Evolutionary conservation across 2,797 vertebrate genomes (phyloP), one percentile per base, ranked within the genome.

Genomic region (Lacerta bilineata): DNA sequence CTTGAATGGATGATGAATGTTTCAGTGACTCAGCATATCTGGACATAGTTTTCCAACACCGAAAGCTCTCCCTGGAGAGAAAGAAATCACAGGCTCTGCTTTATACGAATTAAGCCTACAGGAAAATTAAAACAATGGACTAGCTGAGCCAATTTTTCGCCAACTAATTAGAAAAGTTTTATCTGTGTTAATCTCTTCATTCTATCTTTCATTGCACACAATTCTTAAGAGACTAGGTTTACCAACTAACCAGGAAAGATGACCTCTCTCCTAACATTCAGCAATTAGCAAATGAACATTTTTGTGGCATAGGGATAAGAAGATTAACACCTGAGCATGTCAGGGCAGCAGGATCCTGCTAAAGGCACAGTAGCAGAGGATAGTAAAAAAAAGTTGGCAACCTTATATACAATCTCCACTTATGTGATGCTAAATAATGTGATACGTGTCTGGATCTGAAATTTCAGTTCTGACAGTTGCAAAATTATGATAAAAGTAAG

Each of bases 111-210:
- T 75, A 90, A 39, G 10, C 25, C 66, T 75, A 85, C 11, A 93
- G 85, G 74, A 91, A 94, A 92, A 91, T 74, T n/a, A 93, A 92
- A 10, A 13, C 83, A 74, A 74, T 89, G 71, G 50, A 76, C 59
- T 80, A 90, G 77, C 11, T 17, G 68, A 66, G 2, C 0, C 68
- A 5, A 0, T 50, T 76, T 89, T 90, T 0, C 89, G 17, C 3
- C 50, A 82, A 81, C 13, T 66, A 33, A 88, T 29, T 86, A 8
- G 20, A 89, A 91, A 80, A 84, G 20, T 1, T 80, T 50, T 91
- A 74, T 68, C 75, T 91, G 46, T 80, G 55, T 66, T 86, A 74
- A 93, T 84, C 87, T 46, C 83, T 71, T 80, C 78, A 83, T 29
- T 69, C 39, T 66, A 1, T 66, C 4, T 59, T 71, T 18, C 41